phyloP scores from a whole-genome alignment of 2,888 invertebrate species.

The Amphipoea oculea region DNA sequence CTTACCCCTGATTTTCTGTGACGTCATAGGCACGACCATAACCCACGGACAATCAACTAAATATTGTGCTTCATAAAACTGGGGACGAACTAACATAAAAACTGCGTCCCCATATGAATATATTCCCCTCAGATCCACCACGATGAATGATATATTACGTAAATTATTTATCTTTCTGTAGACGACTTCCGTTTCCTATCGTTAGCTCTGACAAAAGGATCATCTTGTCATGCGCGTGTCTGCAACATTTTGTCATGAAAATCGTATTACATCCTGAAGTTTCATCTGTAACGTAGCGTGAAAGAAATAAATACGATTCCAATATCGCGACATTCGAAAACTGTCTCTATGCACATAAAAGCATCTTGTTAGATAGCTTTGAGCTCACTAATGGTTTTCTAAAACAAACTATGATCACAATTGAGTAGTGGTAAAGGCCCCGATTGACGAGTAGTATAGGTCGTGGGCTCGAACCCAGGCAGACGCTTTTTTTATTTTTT shows the following conservation, averaged over 20 bases:
- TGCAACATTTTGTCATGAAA: constrained; percentile 42
- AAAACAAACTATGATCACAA: neutral
- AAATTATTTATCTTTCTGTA: constrained; percentile 65
- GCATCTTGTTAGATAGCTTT: constrained; percentile 6
- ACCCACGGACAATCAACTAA: constrained; percentile 53
- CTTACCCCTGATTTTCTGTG: constrained; percentile 28
- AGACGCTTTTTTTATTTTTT: neutral
- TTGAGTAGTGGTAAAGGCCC: neutral
- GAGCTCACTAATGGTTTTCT: neutral
- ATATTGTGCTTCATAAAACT: constrained; percentile 56
- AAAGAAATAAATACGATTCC: constrained; percentile 33
- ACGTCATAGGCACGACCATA: constrained; percentile 29
- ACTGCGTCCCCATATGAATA: constrained; percentile 49
- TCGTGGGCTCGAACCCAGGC: neutral
- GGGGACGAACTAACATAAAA: constrained; percentile 54
- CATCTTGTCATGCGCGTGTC: constrained; percentile 38
- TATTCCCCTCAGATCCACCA: constrained; percentile 54
- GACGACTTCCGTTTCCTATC: constrained; percentile 68
- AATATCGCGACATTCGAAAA: constrained; percentile 12
- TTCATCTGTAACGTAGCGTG: constrained; percentile 39
- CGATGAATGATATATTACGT: constrained; percentile 63
- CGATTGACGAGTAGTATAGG: neutral
- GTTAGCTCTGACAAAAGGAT: constrained; percentile 58
- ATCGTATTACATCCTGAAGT: constrained; percentile 26
- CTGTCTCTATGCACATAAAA: constrained; percentile 13